Conservation (phyloP, 2,888 invertebrate species). For the Phrixothrix hirtus region DNA sequence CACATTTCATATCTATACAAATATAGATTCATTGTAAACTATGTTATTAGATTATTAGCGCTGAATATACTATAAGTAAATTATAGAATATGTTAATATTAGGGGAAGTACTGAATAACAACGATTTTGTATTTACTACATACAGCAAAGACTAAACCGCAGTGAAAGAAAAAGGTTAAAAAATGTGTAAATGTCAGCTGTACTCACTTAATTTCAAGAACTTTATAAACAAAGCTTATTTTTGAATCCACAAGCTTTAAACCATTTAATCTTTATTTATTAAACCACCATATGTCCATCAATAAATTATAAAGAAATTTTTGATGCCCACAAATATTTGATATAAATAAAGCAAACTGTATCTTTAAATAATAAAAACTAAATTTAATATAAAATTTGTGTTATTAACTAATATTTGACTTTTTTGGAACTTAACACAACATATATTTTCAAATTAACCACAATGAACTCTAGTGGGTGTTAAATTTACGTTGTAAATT, state of each 20-base stretch:
- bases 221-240: conserved; percentile 34
- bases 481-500: conserved; percentile 4
- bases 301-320: conserved; percentile 24
- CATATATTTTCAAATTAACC: conserved; percentile 1
- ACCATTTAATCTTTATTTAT: conserved; percentile 26
- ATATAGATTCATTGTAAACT: too few relatives aligned
- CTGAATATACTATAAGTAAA: too few relatives aligned
- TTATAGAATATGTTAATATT: too few relatives aligned
- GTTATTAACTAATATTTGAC: neutral
- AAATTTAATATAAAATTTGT: neutral
- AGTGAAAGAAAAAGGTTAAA: conserved; percentile 9
- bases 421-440: too few relatives aligned
- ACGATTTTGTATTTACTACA: too few relatives aligned
- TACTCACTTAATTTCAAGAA: conserved; percentile 24
- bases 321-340: conserved; percentile 15
- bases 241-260: conserved; percentile 26
- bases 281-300: conserved; percentile 20
- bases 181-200: conserved; percentile 22
- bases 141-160: too few relatives aligned
- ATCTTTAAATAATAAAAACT: neutral
- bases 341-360: neutral
- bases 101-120: too few relatives aligned
- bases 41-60: too few relatives aligned
- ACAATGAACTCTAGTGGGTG: conserved; percentile 2
- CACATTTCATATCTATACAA: too few relatives aligned